A percentile compares a stretch with the other conserved stretches of the same genome.
Conservation (phyloP, 2,888 invertebrate genomes). For the Apantesis nais region DNA sequence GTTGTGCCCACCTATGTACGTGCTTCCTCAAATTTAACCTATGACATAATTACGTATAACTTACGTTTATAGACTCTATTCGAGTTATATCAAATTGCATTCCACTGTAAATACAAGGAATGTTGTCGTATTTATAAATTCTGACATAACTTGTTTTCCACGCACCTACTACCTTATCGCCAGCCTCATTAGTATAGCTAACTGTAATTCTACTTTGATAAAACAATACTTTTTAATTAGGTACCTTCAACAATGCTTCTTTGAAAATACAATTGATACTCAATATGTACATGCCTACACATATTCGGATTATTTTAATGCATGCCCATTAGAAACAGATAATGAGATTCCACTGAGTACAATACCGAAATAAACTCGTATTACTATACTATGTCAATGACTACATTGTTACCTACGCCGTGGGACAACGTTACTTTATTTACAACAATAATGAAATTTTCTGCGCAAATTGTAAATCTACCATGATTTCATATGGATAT, state of each 20-base stretch:
- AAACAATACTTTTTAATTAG: constrained; percentile 36
- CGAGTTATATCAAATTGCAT: not conserved
- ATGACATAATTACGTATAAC: not conserved
- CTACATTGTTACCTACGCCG: constrained; percentile 46
- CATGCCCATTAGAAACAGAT: constrained; percentile 35
- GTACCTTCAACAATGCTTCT: constrained; percentile 9
- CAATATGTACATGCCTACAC: constrained; percentile 27
- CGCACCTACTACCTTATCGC: constrained; percentile 4
- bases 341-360: constrained; percentile 38
- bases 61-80: not conserved
- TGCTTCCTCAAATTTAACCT: not conserved
- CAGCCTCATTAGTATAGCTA: constrained; percentile 13
- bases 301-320: constrained; percentile 38
- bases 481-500: constrained; percentile 63
- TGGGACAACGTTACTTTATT: constrained; percentile 61
- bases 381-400: constrained; percentile 38
- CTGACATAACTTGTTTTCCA: constrained; percentile 7
- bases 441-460: constrained; percentile 63
- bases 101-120: constrained; percentile 1
- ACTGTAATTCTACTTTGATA: constrained; percentile 20
- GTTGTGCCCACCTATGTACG: not conserved
- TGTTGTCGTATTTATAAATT: constrained; percentile 1
- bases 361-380: constrained; percentile 45
- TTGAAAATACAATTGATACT: constrained; percentile 30
- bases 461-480: constrained; percentile 68